These are phyloP conservation scores for Neuroterus valhalla DNA, from an alignment of 1,140 invertebrate species.

Conservation along the genomic window DNA sequence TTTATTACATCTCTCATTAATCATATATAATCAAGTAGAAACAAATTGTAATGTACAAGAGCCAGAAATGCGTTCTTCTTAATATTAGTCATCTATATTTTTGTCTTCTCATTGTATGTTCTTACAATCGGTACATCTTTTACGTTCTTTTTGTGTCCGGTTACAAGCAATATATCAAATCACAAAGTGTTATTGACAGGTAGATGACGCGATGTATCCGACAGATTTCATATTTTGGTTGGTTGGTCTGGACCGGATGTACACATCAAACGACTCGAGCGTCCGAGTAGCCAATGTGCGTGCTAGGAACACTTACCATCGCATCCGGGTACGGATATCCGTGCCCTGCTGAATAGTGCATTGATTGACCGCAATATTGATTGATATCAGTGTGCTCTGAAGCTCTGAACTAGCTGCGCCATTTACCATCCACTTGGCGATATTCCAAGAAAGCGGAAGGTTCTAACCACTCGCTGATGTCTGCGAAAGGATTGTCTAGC, in stretches of 20 bases:
- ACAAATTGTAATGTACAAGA: no score
- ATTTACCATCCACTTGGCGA: slow-evolving; percentile 35
- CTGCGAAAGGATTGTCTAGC: neutral
- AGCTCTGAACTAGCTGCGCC: slow-evolving; percentile 20
- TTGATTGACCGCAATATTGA: slow-evolving; percentile 60
- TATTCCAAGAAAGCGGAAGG: slow-evolving; percentile 33
- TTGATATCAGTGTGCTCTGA: slow-evolving; percentile 46
- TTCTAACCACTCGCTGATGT: slow-evolving; percentile 20
- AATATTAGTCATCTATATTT: no score
- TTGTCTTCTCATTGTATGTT: no score
- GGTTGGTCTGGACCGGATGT: slow-evolving; percentile 26
- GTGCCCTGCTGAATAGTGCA: slow-evolving; percentile 49
- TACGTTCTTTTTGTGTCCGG: no score
- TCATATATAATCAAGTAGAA: no score
- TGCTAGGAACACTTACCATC: slow-evolving; percentile 50
- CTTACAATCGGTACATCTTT: no score
- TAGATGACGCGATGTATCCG: neutral
- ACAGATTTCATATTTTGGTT: slow-evolving; percentile 14
- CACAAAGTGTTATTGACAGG: neutral
- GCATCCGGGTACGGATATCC: slow-evolving; percentile 51
- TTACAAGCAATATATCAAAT: neutral
- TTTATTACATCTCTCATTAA: no score
- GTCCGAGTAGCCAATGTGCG: slow-evolving; percentile 46
- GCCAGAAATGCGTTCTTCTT: no score
- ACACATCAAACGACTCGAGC: slow-evolving; percentile 8